These are phyloP conservation scores for Danio tinwini DNA, from an alignment of 2,797 vertebrate species.

Conservation along the genomic window DNA sequence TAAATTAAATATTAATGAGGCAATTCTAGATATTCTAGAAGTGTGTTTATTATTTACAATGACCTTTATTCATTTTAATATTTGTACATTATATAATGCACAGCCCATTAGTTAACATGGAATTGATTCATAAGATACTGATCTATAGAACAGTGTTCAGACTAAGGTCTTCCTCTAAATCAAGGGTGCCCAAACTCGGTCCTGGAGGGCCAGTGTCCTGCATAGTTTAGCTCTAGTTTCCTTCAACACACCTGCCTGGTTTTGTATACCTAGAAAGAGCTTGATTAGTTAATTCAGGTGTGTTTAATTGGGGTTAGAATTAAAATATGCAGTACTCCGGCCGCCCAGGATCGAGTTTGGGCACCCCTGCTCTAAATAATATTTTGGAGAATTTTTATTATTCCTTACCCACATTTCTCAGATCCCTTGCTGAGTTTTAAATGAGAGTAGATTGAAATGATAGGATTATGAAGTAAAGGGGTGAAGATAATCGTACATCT, in stretches of 20 bases:
- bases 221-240: too few relatives aligned
- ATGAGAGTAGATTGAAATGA: slow-evolving; percentile 50
- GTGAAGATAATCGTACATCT: slow-evolving; percentile 12
- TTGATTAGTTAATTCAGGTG: too few relatives aligned
- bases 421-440: slow-evolving; percentile 5
- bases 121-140: background rate
- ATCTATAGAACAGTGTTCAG: background rate
- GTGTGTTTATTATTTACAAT: background rate
- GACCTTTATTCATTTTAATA: background rate
- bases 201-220: too few relatives aligned
- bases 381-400: background rate
- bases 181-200: too few relatives aligned
- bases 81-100: background rate
- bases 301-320: too few relatives aligned
- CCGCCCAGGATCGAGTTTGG: too few relatives aligned
- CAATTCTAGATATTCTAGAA: background rate
- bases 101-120: background rate
- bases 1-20: background rate
- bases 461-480: slow-evolving; percentile 65
- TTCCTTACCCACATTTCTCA: background rate
- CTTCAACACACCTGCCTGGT: too few relatives aligned
- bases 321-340: too few relatives aligned
- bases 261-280: too few relatives aligned
- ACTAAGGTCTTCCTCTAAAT: too few relatives aligned
- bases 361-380: too few relatives aligned